phyloP scores from a whole-genome alignment of 2,888 invertebrate species.

The Crepidodera aurea region DNA sequence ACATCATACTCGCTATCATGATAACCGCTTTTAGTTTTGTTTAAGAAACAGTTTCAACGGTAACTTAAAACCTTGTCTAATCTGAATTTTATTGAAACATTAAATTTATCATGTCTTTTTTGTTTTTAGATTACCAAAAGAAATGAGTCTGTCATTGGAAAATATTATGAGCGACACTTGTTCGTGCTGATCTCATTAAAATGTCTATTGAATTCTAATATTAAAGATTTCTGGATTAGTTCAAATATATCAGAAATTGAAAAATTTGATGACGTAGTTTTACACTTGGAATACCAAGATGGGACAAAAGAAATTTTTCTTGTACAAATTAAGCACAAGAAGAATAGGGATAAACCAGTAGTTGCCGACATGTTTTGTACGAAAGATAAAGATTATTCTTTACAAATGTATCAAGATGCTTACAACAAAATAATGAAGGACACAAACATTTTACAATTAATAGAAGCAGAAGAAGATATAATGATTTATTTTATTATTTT shows the following conservation, averaged over 20 bases:
- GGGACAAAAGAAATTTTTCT: slow-evolving; percentile 13
- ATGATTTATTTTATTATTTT: slow-evolving; percentile 14
- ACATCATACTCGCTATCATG: too few relatives aligned
- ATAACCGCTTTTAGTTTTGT: too few relatives aligned
- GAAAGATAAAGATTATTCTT: neutral
- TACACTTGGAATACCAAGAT: slow-evolving; percentile 14
- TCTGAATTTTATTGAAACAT: too few relatives aligned
- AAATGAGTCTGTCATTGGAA: slow-evolving; percentile 26
- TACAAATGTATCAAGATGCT: slow-evolving; percentile 15
- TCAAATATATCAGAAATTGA: slow-evolving; percentile 10
- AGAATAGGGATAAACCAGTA: neutral
- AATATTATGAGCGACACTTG: slow-evolving; percentile 24
- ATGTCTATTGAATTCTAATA: slow-evolving; percentile 24
- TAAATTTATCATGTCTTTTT: too few relatives aligned
- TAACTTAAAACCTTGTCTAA: too few relatives aligned
- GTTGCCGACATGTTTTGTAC: slow-evolving; percentile 13
- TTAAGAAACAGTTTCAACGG: too few relatives aligned
- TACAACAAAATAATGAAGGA: neutral
- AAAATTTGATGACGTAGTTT: slow-evolving; percentile 27
- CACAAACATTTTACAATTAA: neutral
- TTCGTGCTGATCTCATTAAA: slow-evolving; percentile 23
- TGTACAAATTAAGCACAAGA: slow-evolving; percentile 25
- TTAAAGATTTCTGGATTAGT: slow-evolving; percentile 27
- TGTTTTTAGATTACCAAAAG: slow-evolving; percentile 3
- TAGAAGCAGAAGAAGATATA: neutral